These are phyloP conservation scores for Pyrochroa serraticornis DNA, from an alignment of 2,888 invertebrate genomes.

Conservation along the genomic window DNA sequence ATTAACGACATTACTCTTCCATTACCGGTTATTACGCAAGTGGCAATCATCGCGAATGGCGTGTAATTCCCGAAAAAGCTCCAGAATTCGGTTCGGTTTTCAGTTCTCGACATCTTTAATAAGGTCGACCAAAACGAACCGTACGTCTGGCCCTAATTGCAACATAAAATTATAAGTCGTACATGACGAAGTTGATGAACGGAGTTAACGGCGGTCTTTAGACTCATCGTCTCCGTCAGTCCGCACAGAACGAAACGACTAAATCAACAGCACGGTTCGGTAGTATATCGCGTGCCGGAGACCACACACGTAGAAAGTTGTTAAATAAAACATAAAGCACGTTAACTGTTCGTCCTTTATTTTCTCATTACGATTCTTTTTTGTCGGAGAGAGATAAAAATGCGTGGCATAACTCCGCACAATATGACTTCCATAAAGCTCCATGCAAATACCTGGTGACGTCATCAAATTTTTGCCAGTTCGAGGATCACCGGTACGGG, in stretches of 20 bases:
- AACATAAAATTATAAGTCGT: conserved; percentile 22
- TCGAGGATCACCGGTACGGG: too few relatives aligned
- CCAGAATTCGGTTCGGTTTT: too few relatives aligned
- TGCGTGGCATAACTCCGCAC: conserved; percentile 27
- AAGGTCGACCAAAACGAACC: too few relatives aligned
- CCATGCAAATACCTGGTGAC: neutral
- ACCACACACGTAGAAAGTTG: conserved; percentile 58
- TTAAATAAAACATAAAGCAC: conserved; percentile 60
- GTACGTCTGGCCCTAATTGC: conserved; percentile 10
- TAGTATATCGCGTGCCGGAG: conserved; percentile 57
- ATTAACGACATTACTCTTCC: too few relatives aligned
- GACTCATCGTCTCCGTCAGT: conserved; percentile 29
- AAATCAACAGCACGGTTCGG: conserved; percentile 45
- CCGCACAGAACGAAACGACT: conserved; percentile 32
- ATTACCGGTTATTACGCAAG: too few relatives aligned
- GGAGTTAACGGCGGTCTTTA: conserved; percentile 28
- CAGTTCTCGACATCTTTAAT: too few relatives aligned
- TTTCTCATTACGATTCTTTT: conserved; percentile 44
- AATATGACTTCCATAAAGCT: conserved; percentile 18
- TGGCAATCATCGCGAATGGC: too few relatives aligned
- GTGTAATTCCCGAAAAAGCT: too few relatives aligned
- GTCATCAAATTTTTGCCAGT: conserved; percentile 3
- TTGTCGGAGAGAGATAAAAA: conserved; percentile 36
- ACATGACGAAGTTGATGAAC: conserved; percentile 23
- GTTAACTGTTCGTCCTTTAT: conserved; percentile 55